Percentiles rank a stretch among this genome's conserved stretches.
Conservation (phyloP, 2,888 invertebrate species). For the Yponomeuta sedellus region DNA sequence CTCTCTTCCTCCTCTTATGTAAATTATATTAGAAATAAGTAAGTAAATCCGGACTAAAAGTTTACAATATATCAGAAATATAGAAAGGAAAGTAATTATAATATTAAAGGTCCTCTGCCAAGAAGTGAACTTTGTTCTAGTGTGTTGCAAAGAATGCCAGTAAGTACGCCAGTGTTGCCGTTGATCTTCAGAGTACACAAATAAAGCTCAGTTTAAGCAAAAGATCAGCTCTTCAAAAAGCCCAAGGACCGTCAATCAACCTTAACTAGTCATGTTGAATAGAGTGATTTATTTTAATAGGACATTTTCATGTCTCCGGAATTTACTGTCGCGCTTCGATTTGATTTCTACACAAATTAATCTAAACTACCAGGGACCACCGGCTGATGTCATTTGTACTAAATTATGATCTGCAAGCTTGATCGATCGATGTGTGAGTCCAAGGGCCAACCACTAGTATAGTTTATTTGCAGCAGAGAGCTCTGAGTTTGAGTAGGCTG, state of each 20-base stretch:
- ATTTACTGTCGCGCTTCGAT: not conserved
- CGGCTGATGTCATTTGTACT: not conserved
- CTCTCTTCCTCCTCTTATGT: too few species aligned
- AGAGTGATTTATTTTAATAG: conserved; percentile 3
- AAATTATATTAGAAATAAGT: too few species aligned
- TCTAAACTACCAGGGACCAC: not conserved
- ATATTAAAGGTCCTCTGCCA: too few species aligned
- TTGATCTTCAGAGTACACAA: too few species aligned
- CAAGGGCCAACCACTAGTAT: not conserved
- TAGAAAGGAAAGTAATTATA: too few species aligned
- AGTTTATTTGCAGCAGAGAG: not conserved
- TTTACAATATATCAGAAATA: too few species aligned
- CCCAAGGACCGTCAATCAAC: not conserved
- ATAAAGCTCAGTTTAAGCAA: not conserved
- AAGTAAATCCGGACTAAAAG: too few species aligned
- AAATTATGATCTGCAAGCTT: not conserved
- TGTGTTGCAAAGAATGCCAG: too few species aligned
- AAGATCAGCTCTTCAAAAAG: not conserved
- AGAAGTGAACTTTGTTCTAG: too few species aligned
- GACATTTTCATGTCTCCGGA: conserved; percentile 1
- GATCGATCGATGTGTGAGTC: not conserved
- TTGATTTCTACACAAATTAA: conserved; percentile 3
- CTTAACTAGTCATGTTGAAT: not conserved
- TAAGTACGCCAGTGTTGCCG: too few species aligned
- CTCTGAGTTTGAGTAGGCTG: not conserved